Conservation (phyloP, 2,113 vertebrate species). For the Brevimyrus niger region DNA sequence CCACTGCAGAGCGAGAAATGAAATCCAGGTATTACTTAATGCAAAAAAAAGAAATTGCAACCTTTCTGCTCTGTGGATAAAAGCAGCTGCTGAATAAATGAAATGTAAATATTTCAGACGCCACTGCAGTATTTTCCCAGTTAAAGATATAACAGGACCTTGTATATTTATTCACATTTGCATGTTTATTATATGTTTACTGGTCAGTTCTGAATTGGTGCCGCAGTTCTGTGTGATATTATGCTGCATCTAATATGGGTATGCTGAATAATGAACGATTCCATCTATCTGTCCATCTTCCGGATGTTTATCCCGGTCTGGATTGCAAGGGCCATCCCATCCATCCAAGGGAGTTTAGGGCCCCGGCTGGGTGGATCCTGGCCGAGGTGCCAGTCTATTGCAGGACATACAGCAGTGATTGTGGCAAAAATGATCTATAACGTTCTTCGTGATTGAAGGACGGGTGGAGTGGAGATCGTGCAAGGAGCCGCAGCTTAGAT, state of each 20-base stretch:
- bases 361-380: background rate
- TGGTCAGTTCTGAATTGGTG: background rate
- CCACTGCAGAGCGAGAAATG: background rate
- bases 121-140: background rate
- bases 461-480: background rate
- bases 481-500: background rate
- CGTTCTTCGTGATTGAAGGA: background rate
- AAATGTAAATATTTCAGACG: background rate
- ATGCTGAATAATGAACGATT: background rate
- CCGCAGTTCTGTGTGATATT: background rate
- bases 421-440: background rate
- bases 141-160: background rate
- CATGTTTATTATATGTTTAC: background rate
- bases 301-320: background rate
- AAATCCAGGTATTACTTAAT: background rate
- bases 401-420: background rate
- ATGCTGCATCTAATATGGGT: background rate
- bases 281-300: background rate
- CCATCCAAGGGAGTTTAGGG: background rate
- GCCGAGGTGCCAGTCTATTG: background rate
- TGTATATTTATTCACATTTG: background rate
- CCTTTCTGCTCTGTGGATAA: background rate
- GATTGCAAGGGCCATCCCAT: background rate
- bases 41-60: background rate
- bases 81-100: background rate